Evolutionary conservation across 2,113 vertebrate genomes (phyloP).

Genomic region (Uropsilus gracilis): DNA sequence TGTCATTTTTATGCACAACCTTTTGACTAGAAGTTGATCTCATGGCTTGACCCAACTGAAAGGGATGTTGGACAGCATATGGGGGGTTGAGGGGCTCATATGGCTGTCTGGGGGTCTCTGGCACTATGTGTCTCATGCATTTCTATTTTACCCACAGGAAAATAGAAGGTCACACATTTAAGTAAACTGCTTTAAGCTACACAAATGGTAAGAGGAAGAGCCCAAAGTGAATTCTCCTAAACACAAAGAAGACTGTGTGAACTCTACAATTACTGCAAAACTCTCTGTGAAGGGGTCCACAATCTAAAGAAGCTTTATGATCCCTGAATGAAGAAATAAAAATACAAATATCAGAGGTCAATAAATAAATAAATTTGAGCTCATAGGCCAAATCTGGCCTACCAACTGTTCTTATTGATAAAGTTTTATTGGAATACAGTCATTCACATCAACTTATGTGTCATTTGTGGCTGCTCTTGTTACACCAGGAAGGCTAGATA

Average conservation of each 20-base stretch:
- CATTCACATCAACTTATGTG: not conserved
- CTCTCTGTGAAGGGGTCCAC: too few species aligned
- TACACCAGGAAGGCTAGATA: not conserved
- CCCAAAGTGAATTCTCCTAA: not conserved
- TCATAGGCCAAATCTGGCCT: not conserved
- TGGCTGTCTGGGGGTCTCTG: not conserved
- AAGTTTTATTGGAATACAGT: not conserved
- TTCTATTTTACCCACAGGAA: constrained; percentile 5
- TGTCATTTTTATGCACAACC: not conserved
- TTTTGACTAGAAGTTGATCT: not conserved
- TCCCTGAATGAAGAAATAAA: too few species aligned
- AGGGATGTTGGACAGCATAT: not conserved
- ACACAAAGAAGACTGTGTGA: not conserved
- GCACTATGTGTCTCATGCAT: not conserved
- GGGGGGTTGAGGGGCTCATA: not conserved
- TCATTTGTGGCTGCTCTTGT: not conserved
- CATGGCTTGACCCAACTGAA: not conserved
- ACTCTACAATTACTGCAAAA: too few species aligned
- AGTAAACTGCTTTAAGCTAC: not conserved
- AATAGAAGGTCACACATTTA: not conserved
- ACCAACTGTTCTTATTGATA: not conserved
- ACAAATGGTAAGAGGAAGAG: not conserved
- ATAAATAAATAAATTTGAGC: not conserved
- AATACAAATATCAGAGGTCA: too few species aligned
- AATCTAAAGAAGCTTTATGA: too few species aligned